A percentile compares a stretch with the other conserved stretches of the same genome.
phyloP scores from a whole-genome alignment of 2,888 invertebrate genomes.

The Cristatella mucedo region DNA sequence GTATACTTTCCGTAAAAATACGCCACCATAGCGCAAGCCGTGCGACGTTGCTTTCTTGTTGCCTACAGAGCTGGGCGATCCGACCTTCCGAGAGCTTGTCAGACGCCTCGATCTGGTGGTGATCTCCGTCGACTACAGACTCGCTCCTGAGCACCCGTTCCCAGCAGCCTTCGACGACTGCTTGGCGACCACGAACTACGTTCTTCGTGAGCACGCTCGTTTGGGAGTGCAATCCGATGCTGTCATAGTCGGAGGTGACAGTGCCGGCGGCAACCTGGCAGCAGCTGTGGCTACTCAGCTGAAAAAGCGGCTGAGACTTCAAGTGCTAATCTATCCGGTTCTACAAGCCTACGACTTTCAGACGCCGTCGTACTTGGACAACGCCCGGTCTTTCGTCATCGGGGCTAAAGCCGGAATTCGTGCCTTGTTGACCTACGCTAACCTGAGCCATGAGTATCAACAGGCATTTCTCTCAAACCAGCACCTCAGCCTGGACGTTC shows the following conservation, averaged over 20 bases:
- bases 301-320: constrained; percentile 12
- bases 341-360: constrained; percentile 11
- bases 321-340: constrained; percentile 15
- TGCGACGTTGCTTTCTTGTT: too few species aligned
- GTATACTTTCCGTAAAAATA: too few species aligned
- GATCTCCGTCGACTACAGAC: constrained; percentile 22
- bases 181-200: constrained; percentile 23
- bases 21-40: too few species aligned
- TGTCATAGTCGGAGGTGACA: constrained; percentile 24
- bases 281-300: constrained; percentile 16
- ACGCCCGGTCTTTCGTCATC: too few species aligned
- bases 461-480: too few species aligned
- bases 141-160: constrained; percentile 36
- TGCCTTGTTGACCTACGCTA: too few species aligned
- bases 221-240: constrained; percentile 18
- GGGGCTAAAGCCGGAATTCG: too few species aligned
- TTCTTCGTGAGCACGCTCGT: constrained; percentile 17
- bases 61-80: too few species aligned
- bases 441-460: too few species aligned
- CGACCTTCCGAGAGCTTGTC: too few species aligned
- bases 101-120: too few species aligned
- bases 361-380: constrained; percentile 15
- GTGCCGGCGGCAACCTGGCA: constrained; percentile 19
- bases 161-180: constrained; percentile 37
- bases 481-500: too few species aligned